phyloP scores from a whole-genome alignment of 2,888 invertebrate species.

The Drosophila leonis region DNA sequence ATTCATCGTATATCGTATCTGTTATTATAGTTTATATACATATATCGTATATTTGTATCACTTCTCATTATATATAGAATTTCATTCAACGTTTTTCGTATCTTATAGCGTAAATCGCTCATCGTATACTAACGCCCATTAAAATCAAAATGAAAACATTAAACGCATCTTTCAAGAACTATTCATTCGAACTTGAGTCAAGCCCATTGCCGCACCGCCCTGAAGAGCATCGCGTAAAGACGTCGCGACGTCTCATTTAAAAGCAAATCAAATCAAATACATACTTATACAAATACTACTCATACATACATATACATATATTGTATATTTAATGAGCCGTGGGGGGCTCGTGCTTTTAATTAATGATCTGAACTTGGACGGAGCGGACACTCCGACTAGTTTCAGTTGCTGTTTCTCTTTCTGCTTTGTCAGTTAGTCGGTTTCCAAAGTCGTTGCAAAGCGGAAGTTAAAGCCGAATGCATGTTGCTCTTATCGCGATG shows the following conservation, averaged over 20 bases:
- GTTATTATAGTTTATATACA: neutral
- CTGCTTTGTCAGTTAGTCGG: constrained; percentile 11
- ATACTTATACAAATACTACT: neutral
- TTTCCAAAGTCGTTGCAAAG: constrained; percentile 55
- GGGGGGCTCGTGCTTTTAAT: constrained; percentile 78
- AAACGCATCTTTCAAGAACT: constrained; percentile 8
- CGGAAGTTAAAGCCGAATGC: constrained; percentile 55
- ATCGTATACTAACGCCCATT: constrained; percentile 1
- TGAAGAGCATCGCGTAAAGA: constrained; percentile 23
- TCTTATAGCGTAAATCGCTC: neutral
- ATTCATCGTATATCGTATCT: neutral
- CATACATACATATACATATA: constrained; percentile 1
- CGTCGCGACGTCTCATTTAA: constrained; percentile 24
- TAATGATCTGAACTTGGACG: constrained; percentile 68
- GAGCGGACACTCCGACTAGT: constrained; percentile 44
- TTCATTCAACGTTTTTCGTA: neutral
- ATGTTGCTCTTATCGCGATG: constrained; percentile 41
- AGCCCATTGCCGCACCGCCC: constrained; percentile 23
- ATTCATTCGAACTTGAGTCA: constrained; percentile 33
- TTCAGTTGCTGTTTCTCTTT: constrained; percentile 45
- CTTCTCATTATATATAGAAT: neutral
- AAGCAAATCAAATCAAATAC: constrained; percentile 29
- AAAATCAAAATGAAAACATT: constrained; percentile 5
- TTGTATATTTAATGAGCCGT: constrained; percentile 52
- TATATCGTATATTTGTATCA: neutral